phyloP scores from a whole-genome alignment of 2,888 invertebrate genomes.

The Omphaloscelis lunosa region DNA sequence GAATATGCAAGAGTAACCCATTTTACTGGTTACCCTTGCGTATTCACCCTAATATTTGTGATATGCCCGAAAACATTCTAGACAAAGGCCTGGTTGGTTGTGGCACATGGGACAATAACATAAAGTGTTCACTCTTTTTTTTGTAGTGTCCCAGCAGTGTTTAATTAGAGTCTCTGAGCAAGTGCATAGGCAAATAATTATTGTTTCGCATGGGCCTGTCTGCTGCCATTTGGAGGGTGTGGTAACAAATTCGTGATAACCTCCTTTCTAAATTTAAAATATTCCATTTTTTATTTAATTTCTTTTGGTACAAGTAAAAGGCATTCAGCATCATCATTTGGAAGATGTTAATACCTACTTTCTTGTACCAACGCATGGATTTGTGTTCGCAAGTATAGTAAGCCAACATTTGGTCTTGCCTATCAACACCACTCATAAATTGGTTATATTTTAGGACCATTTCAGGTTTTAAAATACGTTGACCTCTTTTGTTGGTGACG shows the following conservation, averaged over 20 bases:
- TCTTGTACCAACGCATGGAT: slow-evolving; percentile 39
- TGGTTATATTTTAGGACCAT: background rate
- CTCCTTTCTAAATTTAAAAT: background rate
- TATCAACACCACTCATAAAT: slow-evolving; percentile 3
- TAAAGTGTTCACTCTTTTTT: background rate
- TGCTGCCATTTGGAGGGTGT: slow-evolving; percentile 2
- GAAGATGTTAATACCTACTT: slow-evolving; percentile 43
- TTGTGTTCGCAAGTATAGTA: slow-evolving; percentile 16
- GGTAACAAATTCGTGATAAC: background rate
- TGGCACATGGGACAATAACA: background rate
- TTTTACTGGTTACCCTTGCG: too few relatives aligned
- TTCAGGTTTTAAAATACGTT: background rate
- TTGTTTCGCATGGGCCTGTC: slow-evolving; percentile 5
- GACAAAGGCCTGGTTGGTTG: background rate
- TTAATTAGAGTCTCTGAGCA: background rate
- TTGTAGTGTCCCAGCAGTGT: background rate
- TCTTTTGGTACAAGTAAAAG: slow-evolving; percentile 3
- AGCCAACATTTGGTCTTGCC: slow-evolving; percentile 12
- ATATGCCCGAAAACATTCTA: background rate
- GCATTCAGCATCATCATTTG: slow-evolving; percentile 36
- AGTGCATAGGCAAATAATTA: background rate
- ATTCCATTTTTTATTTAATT: background rate
- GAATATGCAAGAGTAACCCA: too few relatives aligned
- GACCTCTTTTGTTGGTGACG: background rate
- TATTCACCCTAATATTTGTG: background rate